Evolutionary conservation across 1,140 invertebrate genomes (phyloP), one percentile per base, ranked within the genome.

Genomic region (Trissolcus basalis): DNA sequence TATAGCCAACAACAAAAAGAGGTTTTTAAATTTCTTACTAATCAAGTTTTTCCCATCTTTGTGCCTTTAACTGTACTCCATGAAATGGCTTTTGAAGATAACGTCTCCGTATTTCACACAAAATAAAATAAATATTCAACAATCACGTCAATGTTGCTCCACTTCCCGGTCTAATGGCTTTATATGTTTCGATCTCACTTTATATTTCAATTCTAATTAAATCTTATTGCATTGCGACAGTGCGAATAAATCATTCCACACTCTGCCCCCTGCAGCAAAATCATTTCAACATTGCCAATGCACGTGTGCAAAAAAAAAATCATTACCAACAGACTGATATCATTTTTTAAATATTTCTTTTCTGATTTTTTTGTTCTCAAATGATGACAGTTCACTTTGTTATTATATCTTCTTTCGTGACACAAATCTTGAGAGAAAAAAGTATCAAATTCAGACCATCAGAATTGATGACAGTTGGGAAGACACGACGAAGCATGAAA

Each of bases 161-260:
- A 64, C 69, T 63, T 72, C 69, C 69, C 69, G 69, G 59, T 72
- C 69, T 72, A 72, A 64, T 72, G 69, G 47, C 47, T 72, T 61
- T 64, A 64, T 64, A 53, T 64, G 69, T 53, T 72, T 64, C 60
- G 60, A 72, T 72, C 69, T 64, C 69, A 63, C 58, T 68, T 39
- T 58, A 53, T 53, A 58, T 51, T 19, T 19, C 47, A 39, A 44
- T 56, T 13, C 35, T 63, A 50, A 61, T 70, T 63, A 69, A 69
- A 43, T 69, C 39, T 10, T n/a, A n/a, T n/a, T 36, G 8, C 1
- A 41, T 41, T 33, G 16, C n/a, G 11, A 68, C 32, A 45, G 35
- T 13, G 51, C 43, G 13, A 50, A 59, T 32, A 12, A 7, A 11
- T 8, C n/a, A 53, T 35, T 11, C 11, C 27, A 12, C 27, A 12